Conservation (phyloP, 2,797 vertebrate species). For the Acanthornis magna region DNA sequence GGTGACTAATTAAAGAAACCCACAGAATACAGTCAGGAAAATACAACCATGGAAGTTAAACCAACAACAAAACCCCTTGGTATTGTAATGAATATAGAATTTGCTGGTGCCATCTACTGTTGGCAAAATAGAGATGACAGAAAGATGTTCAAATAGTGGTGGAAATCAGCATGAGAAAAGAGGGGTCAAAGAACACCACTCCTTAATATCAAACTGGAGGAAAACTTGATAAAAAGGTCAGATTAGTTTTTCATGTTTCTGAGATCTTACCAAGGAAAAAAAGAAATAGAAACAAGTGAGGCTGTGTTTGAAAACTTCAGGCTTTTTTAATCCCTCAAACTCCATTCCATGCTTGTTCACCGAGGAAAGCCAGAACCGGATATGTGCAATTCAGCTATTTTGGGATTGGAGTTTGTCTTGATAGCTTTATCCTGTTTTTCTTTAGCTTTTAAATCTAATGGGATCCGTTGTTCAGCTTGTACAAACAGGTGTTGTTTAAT, state of each 20-base stretch:
- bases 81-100: constrained; percentile 29
- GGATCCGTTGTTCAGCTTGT: background rate
- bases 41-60: background rate
- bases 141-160: background rate
- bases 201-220: background rate
- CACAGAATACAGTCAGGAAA: constrained; percentile 8
- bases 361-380: background rate
- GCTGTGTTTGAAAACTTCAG: background rate
- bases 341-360: background rate
- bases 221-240: background rate
- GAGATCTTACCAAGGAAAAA: background rate
- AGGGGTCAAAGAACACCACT: background rate
- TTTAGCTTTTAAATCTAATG: background rate
- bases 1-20: constrained; percentile 12
- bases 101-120: constrained; percentile 69
- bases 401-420: background rate
- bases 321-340: background rate
- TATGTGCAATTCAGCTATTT: background rate
- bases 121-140: background rate
- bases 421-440: background rate
- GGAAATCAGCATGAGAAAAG: background rate
- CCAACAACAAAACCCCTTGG: background rate
- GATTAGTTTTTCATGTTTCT: background rate
- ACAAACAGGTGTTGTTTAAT: background rate
- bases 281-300: background rate